A percentile compares a stretch with the other conserved stretches of the same genome.
phyloP scores from a whole-genome alignment of 2,797 vertebrate genomes.

The Atherinosoma microstoma region DNA sequence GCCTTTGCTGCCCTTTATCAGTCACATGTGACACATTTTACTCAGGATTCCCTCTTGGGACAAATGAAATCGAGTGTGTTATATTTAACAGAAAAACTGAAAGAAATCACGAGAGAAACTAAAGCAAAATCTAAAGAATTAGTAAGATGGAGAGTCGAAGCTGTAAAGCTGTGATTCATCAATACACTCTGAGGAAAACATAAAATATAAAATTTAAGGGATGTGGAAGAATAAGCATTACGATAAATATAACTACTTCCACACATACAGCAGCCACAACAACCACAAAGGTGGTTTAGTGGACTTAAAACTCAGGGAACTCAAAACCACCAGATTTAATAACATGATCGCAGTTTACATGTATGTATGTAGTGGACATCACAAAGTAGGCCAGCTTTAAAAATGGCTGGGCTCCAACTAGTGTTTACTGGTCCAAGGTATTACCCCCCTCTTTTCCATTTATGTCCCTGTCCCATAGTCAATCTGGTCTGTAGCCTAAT shows the following conservation, averaged over 20 bases:
- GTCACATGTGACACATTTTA: not conserved
- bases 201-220: no score
- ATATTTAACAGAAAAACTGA: not conserved
- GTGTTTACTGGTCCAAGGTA: no score
- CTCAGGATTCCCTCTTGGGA: not conserved
- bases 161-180: not conserved
- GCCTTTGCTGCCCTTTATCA: not conserved
- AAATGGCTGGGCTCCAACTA: not conserved
- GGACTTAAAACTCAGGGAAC: no score
- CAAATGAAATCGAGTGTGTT: not conserved
- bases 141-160: not conserved
- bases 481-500: not conserved
- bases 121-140: not conserved
- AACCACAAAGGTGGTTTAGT: no score
- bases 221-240: no score
- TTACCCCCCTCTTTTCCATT: not conserved
- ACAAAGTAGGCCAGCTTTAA: not conserved
- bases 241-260: not conserved
- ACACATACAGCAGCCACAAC: no score
- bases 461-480: no score
- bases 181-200: not conserved
- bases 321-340: no score
- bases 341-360: not conserved
- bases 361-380: not conserved
- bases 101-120: not conserved